These are phyloP conservation scores for Drosophila anomelani DNA, from an alignment of 2,888 invertebrate genomes.

Conservation along the genomic window DNA sequence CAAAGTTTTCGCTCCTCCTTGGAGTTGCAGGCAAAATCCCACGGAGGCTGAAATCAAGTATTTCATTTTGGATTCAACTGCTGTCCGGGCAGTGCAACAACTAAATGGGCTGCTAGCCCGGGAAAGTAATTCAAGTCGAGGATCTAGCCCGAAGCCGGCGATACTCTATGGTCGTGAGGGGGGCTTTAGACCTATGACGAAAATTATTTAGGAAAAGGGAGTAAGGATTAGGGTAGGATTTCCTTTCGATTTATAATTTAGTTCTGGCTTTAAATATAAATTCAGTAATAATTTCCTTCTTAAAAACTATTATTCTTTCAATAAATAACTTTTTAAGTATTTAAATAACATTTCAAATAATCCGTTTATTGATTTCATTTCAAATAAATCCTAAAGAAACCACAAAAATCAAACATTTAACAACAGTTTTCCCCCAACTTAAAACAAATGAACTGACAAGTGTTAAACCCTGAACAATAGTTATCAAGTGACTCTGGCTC, in stretches of 20 bases:
- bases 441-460: slow-evolving; percentile 30
- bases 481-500: slow-evolving; percentile 28
- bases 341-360: too few species aligned
- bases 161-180: slow-evolving; percentile 51
- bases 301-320: too few species aligned
- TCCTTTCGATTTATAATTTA: too few species aligned
- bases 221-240: too few species aligned
- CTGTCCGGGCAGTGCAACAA: slow-evolving; percentile 77
- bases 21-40: slow-evolving; percentile 66
- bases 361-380: too few species aligned
- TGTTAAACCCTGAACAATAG: slow-evolving; percentile 22
- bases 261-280: too few species aligned
- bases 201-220: neutral
- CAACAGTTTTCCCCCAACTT: neutral
- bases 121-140: slow-evolving; percentile 49
- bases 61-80: slow-evolving; percentile 80
- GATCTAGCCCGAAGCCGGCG: neutral
- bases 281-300: too few species aligned
- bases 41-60: slow-evolving; percentile 80
- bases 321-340: too few species aligned
- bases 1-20: slow-evolving; percentile 62
- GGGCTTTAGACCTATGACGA: neutral
- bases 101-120: slow-evolving; percentile 55
- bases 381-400: too few species aligned
- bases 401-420: neutral